phyloP scores from a whole-genome alignment of 2,113 vertebrate species.

The Trogon melanurus region DNA sequence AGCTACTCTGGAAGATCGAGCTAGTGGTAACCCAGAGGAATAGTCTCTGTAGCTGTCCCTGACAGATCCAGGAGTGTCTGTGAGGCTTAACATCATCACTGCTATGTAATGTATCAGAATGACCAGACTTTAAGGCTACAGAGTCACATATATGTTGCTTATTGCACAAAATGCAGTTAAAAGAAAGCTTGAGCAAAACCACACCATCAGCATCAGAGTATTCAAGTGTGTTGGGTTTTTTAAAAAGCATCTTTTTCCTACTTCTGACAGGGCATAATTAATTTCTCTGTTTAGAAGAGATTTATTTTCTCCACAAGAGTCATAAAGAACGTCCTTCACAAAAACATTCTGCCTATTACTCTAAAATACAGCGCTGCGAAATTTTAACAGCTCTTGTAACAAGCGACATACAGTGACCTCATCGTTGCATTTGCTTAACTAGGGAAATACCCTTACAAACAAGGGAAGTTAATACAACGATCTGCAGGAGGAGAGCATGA shows the following conservation, averaged over 20 bases:
- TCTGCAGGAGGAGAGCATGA: not conserved
- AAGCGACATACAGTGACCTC: not conserved
- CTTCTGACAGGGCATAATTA: not conserved
- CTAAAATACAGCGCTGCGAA: not conserved
- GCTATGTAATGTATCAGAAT: fast-evolving
- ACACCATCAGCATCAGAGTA: not conserved
- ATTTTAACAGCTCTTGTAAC: not conserved
- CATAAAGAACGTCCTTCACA: not conserved
- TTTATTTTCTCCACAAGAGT: not conserved
- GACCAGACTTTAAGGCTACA: not conserved
- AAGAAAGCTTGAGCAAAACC: not conserved
- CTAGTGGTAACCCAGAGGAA: not conserved
- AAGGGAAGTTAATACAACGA: fast-evolving
- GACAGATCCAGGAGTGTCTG: fast-evolving
- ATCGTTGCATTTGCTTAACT: not conserved
- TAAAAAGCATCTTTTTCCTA: not conserved
- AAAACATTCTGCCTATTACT: not conserved
- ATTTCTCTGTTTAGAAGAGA: not conserved
- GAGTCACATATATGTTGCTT: fast-evolving
- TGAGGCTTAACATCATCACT: fast-evolving
- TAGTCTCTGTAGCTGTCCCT: not conserved
- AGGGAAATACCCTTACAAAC: not conserved
- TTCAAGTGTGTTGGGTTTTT: not conserved
- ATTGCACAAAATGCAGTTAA: not conserved
- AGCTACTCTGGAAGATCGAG: not conserved